Base-by-base conservation (phyloP, 2,113 vertebrate genomes). In the Channa argus region DNA sequence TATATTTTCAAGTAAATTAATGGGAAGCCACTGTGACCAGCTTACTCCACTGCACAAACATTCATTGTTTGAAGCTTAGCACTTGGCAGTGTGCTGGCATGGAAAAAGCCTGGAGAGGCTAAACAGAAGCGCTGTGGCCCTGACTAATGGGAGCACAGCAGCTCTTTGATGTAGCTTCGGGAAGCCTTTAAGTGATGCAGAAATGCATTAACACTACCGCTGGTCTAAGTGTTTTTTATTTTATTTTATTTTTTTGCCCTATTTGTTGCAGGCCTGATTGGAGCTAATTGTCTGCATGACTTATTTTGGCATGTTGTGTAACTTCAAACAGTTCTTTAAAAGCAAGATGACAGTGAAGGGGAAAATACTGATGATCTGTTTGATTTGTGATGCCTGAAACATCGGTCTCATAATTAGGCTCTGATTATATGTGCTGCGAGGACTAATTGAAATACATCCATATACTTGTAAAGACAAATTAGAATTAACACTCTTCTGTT, bases 121-220 rank as follows among this genome's bases (percentile, higher is more conserved):
- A 70, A 92, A 87, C 86, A 83, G 81, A 71, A 85, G 89, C 64
- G 73, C 63, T 7, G 52, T 70, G 49, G 72, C 66, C 74, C 62
- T 68, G 71, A 73, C 67, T 85, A 84, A 90, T 71, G 80, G 74
- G 85, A 88, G 65, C 73, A 81, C 61, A 77, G 72, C 69, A 56
- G 76, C 50, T 38, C 78, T 88, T 87, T 82, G 60, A 85, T 81
- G 77, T 60, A 70, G 51, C 24, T 60, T 73, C 54, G 56, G 44
- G 67, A 59, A 79, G 60, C 66, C 65, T 55, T 59, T 52, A 62
- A 82, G 65, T 83, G 63, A 77, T 52, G 62, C 68, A 72, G 37
- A 79, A 70, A 81, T 83, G 38, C 65, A 60, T 84, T 80, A 64
- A 77, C 72, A 63, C 69, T 11, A 69, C 45, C 44, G 8, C 60